Conservation (phyloP, 2,888 invertebrate genomes). For the Lydus trimaculatus region DNA sequence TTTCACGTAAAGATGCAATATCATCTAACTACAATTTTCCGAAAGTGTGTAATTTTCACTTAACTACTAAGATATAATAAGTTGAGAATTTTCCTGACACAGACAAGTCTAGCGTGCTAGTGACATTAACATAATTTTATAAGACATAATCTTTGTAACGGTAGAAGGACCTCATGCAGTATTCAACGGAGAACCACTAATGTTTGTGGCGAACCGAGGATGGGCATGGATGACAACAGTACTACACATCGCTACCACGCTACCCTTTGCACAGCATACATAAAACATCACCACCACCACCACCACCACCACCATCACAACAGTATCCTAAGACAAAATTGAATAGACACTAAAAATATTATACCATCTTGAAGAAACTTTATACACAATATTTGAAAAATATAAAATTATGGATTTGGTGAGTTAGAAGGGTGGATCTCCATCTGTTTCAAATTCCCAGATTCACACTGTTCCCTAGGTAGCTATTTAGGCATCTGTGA, state of each 20-base stretch:
- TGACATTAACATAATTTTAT: constrained; percentile 34
- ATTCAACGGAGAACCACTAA: constrained; percentile 30
- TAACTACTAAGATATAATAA: constrained; percentile 17
- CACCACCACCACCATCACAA: not conserved
- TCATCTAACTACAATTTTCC: constrained; percentile 11
- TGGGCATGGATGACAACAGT: constrained; percentile 26
- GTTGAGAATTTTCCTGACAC: constrained; percentile 25
- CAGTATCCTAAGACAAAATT: not conserved
- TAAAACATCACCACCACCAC: constrained; percentile 17
- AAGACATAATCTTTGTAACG: constrained; percentile 19
- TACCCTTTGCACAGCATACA: constrained; percentile 21
- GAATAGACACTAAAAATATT: not conserved
- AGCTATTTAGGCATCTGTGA: not conserved
- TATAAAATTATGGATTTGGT: constrained; percentile 15
- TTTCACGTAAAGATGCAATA: constrained; percentile 14
- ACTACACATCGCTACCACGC: constrained; percentile 27
- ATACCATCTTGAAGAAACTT: not conserved
- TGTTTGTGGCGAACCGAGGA: constrained; percentile 32
- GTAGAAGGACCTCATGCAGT: constrained; percentile 30
- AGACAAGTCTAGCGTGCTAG: constrained; percentile 27
- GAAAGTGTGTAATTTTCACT: constrained; percentile 26
- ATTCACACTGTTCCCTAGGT: not conserved
- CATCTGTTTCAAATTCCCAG: not conserved
- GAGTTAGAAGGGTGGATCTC: not conserved
- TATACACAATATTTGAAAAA: not conserved